These are phyloP conservation scores for Resseliella maxima DNA, from an alignment of 2,888 invertebrate genomes.

Conservation along the genomic window DNA sequence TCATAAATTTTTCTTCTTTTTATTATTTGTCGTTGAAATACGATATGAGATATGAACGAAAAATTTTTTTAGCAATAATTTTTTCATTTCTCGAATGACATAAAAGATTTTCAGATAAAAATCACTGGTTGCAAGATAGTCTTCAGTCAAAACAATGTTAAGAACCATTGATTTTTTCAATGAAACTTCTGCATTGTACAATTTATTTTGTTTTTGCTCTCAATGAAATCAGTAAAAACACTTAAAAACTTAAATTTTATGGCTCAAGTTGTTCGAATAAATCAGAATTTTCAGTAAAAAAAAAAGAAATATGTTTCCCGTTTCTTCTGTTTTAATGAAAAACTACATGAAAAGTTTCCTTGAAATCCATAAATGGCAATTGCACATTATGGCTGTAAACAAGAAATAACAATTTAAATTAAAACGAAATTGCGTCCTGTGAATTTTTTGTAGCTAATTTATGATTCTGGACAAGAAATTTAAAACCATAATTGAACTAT, in stretches of 20 bases:
- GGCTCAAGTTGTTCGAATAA: constrained; percentile 20
- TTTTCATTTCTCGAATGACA: background rate
- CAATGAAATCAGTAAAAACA: background rate
- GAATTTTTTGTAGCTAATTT: constrained; percentile 6
- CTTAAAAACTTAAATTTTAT: background rate
- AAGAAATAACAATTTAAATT: background rate
- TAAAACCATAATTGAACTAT: constrained; percentile 44
- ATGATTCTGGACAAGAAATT: background rate
- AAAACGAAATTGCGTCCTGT: background rate
- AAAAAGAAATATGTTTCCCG: background rate
- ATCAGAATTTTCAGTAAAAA: background rate
- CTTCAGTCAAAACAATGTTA: background rate
- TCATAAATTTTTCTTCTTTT: background rate
- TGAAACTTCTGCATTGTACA: background rate
- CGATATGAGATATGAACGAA: constrained; percentile 43
- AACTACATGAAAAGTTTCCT: background rate
- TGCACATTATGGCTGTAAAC: background rate
- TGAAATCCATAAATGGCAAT: background rate
- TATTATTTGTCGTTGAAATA: too few relatives aligned
- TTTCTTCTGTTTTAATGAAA: background rate
- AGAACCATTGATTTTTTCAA: background rate
- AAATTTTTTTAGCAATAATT: background rate
- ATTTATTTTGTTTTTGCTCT: too few relatives aligned
- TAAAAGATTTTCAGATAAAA: background rate
- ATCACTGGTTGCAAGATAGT: background rate